Evolutionary conservation across 2,888 invertebrate genomes (phyloP).

Genomic region (Ashinkailepas kermadecensis): DNA sequence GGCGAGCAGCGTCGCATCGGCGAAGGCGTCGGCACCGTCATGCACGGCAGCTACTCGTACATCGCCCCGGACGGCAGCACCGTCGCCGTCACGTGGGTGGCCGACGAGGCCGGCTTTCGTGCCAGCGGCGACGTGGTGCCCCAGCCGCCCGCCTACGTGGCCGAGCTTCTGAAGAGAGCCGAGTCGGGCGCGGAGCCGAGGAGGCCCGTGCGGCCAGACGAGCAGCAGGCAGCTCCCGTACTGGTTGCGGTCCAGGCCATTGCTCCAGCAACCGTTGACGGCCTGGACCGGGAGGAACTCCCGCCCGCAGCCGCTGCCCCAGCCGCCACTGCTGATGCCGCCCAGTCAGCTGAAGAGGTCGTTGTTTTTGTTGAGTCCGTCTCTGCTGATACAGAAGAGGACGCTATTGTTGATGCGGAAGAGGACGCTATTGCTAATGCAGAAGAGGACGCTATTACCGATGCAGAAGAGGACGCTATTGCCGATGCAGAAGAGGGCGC

Average conservation of each 20-base stretch:
- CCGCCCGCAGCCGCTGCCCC: not conserved
- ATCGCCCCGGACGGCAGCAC: not conserved
- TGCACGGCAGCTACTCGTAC: not conserved
- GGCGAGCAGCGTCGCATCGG: not conserved
- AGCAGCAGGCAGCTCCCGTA: too few species aligned
- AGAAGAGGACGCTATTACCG: not conserved
- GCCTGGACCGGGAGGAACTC: not conserved
- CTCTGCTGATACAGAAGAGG: too few species aligned
- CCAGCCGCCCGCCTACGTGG: not conserved
- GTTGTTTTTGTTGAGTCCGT: conserved; percentile 12
- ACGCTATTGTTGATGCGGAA: too few species aligned
- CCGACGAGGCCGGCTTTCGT: not conserved
- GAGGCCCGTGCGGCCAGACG: not conserved
- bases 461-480: conserved; percentile 17
- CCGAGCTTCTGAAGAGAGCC: not conserved
- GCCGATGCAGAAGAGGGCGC: not conserved
- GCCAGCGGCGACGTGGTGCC: not conserved
- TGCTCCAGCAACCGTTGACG: not conserved
- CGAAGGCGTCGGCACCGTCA: not conserved
- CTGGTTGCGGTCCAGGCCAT: too few species aligned
- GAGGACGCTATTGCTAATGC: not conserved
- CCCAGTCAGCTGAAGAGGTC: conserved; percentile 5
- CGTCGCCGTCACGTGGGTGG: not conserved
- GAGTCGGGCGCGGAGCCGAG: not conserved
- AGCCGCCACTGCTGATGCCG: conserved; percentile 1